phyloP scores from a whole-genome alignment of 2,113 vertebrate genomes.

The Bubo bubo region DNA sequence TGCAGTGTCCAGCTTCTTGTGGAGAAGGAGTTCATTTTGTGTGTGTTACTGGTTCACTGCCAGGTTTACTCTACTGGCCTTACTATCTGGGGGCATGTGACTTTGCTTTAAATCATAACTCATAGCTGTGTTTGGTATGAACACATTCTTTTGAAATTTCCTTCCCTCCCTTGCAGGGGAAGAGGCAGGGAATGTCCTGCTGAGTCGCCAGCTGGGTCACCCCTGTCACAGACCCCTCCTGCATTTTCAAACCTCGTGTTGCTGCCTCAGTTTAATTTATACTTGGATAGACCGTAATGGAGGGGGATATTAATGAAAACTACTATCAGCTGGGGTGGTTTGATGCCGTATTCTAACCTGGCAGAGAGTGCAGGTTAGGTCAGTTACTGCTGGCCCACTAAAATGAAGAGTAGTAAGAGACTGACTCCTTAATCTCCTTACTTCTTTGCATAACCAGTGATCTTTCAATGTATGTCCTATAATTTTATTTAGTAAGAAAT shows the following conservation, averaged over 20 bases:
- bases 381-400: neutral
- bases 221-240: neutral
- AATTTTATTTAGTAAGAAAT: neutral
- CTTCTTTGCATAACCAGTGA: neutral
- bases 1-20: neutral
- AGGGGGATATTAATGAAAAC: neutral
- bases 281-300: neutral
- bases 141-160: conserved; percentile 42
- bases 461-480: neutral
- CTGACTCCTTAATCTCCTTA: neutral
- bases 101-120: conserved; percentile 7
- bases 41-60: neutral
- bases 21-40: neutral
- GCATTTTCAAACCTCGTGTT: neutral
- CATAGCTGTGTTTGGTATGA: conserved; percentile 34
- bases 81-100: neutral
- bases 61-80: neutral
- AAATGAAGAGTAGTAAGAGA: neutral
- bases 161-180: conserved; percentile 6
- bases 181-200: conserved; percentile 49
- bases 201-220: conserved; percentile 50
- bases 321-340: neutral
- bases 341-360: neutral
- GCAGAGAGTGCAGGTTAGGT: neutral
- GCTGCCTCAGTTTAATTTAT: neutral